Base-by-base conservation (phyloP, 2,888 invertebrate genomes). In the Chloroclystis v-ata region DNA sequence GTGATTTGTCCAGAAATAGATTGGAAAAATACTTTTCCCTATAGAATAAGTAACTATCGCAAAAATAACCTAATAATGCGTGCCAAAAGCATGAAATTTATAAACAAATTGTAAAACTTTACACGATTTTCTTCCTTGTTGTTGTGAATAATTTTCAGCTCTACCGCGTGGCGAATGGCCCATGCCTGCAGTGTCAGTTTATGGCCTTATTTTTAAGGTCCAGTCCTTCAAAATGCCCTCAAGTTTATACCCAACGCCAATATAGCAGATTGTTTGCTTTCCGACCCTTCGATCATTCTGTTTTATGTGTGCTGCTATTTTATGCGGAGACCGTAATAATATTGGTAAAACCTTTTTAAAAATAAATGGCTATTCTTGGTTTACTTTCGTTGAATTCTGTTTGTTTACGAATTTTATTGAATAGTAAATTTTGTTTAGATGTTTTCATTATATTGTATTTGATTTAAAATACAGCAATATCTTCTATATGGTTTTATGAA, bases 91-190 rank as follows among this genome's bases (percentile, higher is more conserved):
- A n/a, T n/a, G n/a, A n/a, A n/a, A n/a, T n/a, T n/a, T n/a, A n/a
- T n/a, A n/a, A n/a, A n/a, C n/a, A n/a, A n/a, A n/a, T n/a, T n/a
- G n/a, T n/a, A n/a, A n/a, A n/a, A n/a, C n/a, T n/a, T n/a, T n/a
- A n/a, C n/a, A n/a, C n/a, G 20, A 20, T 20, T 20, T 12, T 9
- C 13, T 13, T 30, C 4, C 30, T 29, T 11, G 12, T 28, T 29
- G 12, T 29, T 8, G 4, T 5, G 4, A 30, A 12, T 30, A 69
- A 76, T 75, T 79, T 78, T 78, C 68, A 59, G 67, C 71, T 59
- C 61, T 54, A 52, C 54, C 62, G 72, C 64, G 40, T 61, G 58
- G 53, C 56, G 71, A 78, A 75, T 79, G 71, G 67, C 57, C 65
- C 72, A 62, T 64, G 53, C 47, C 29, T 49, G 52, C 46, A 42